Percentiles rank a stretch among this genome's conserved stretches.
Evolutionary conservation across 2,888 invertebrate species (phyloP).

Genomic region (Hesperia comma): DNA sequence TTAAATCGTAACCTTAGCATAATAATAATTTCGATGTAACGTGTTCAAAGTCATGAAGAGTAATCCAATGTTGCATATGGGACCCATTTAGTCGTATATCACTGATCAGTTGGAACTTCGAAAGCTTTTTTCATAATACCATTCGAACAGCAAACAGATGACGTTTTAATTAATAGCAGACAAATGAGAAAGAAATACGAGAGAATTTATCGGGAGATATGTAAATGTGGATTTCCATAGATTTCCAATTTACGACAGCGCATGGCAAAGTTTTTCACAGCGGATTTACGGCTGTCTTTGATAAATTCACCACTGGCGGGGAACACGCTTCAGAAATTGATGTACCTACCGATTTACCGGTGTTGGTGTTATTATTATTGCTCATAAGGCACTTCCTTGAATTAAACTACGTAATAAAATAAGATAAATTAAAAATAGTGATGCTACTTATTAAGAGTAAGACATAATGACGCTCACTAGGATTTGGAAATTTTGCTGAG

Average conservation of each 20-base stretch:
- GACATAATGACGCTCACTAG: too few relatives aligned
- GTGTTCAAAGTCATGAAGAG: too few relatives aligned
- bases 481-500: too few relatives aligned
- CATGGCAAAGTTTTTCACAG: slow-evolving; percentile 22
- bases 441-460: too few relatives aligned
- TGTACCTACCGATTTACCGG: not conserved
- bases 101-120: not conserved
- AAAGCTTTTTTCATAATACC: not conserved
- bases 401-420: too few relatives aligned
- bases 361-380: not conserved
- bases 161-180: slow-evolving; percentile 28
- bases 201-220: slow-evolving; percentile 33
- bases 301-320: slow-evolving; percentile 22
- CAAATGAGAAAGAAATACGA: slow-evolving; percentile 31
- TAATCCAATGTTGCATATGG: too few relatives aligned
- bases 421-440: too few relatives aligned
- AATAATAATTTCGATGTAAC: too few relatives aligned
- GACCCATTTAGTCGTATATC: too few relatives aligned
- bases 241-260: slow-evolving; percentile 32
- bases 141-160: slow-evolving; percentile 21
- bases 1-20: too few relatives aligned
- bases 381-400: not conserved
- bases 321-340: slow-evolving; percentile 10
- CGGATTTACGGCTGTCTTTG: slow-evolving; percentile 23
- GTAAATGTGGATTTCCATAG: slow-evolving; percentile 29